Evolutionary conservation across 2,888 invertebrate species (phyloP), one percentile per base, ranked within the genome.

Genomic region (Drosophila ezoana): DNA sequence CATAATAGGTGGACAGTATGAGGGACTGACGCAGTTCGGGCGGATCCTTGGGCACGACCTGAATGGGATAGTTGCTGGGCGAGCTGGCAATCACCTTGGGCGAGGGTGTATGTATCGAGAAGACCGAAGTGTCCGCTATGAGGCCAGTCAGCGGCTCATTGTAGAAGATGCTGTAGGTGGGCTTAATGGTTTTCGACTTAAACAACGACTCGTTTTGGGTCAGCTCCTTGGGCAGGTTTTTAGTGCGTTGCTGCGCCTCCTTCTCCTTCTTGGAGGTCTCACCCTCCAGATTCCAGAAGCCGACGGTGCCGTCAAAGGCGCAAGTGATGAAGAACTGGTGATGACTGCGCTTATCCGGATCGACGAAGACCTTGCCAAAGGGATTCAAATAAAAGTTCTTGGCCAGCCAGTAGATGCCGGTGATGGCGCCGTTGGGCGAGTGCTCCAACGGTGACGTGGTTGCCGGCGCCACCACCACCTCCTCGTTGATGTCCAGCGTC

Each of bases 251-350:
- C 4, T 53, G 60, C 13, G 57, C 52, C 0, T 64, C 71, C 32
- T 72, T 83, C 35, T 64, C 72, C 44, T 69, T 83, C 35, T 82
- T 85, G 43, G 75, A 60, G 3, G 35, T 23, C 3, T 72, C 69
- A 0, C 78, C 72, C 5, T 94, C 94, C 52, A 96, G 91, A 92
- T 95, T 95, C 96, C 96, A 96, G 86, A 96, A 94, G 41, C 95
- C 93, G 48, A 96, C 93, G 0, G 92, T 93, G 1, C 96, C 96
- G 89, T 96, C 96, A 71, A 94, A 93, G 28, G 95, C 94, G 28
- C 94, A 93, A 0, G 95, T 94, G 3, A 95, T 90, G 87, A 96
- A 95, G 83, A 95, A 95, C 61, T 94, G 91, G 11, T 94, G 93
- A 23, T 90, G 83, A 11, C 89, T 86, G 1, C 92, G 90, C 80